phyloP scores from a whole-genome alignment of 2,888 invertebrate genomes.

The Sceliomorpha sp. region DNA sequence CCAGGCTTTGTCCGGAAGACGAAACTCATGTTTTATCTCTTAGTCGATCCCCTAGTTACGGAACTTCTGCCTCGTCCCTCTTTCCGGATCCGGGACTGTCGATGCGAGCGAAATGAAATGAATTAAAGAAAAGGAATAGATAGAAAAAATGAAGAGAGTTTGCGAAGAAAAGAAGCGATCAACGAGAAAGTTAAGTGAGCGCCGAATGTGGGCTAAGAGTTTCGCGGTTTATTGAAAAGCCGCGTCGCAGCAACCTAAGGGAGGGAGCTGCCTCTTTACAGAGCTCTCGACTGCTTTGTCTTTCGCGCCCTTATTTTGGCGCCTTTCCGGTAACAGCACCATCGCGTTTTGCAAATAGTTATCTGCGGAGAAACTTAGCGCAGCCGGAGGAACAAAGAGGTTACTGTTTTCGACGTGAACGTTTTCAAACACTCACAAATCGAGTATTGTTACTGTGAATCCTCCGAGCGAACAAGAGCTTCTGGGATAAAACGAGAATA shows the following conservation, averaged over 20 bases:
- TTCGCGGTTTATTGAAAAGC: constrained; percentile 75
- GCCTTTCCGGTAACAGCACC: constrained; percentile 30
- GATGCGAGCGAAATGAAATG: constrained; percentile 18
- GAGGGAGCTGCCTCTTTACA: constrained; percentile 28
- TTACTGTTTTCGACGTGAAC: constrained; percentile 6
- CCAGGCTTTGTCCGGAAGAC: constrained; percentile 65
- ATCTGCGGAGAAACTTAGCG: constrained; percentile 17
- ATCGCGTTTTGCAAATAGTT: constrained; percentile 23
- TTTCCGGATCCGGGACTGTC: constrained; percentile 19
- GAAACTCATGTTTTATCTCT: constrained; percentile 69
- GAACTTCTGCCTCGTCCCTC: constrained; percentile 58
- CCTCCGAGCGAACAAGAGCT: constrained; percentile 3
- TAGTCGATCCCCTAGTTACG: constrained; percentile 56
- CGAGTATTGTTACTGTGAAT: neutral
- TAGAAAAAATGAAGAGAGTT: constrained; percentile 20
- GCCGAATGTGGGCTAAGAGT: constrained; percentile 66
- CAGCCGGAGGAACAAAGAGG: constrained; percentile 9
- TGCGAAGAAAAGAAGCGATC: constrained; percentile 24
- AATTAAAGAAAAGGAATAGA: constrained; percentile 29
- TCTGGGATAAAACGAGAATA: constrained; percentile 3
- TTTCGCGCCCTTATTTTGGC: constrained; percentile 50
- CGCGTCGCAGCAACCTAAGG: constrained; percentile 48
- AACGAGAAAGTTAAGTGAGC: constrained; percentile 42
- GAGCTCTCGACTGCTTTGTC: constrained; percentile 41
- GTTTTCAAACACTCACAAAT: constrained; percentile 9